These are phyloP conservation scores for Belgica antarctica DNA, from an alignment of 2,888 invertebrate genomes.

Conservation along the genomic window DNA sequence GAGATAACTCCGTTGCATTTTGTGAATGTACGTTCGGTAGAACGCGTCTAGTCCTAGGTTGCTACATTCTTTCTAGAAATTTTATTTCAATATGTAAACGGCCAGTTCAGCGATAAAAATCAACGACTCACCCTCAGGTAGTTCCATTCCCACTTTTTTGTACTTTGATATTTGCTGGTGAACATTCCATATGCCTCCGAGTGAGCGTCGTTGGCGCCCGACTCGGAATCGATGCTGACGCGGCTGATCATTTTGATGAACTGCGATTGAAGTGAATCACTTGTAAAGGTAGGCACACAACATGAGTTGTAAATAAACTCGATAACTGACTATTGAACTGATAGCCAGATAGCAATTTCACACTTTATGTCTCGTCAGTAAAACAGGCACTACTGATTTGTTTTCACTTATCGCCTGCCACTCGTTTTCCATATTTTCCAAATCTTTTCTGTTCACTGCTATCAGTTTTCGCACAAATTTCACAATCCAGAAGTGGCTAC, in stretches of 20 bases:
- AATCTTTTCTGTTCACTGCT: not conserved
- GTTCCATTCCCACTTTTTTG: constrained; percentile 54
- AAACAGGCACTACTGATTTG: too few species aligned
- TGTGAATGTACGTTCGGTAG: constrained; percentile 72
- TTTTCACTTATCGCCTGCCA: too few species aligned
- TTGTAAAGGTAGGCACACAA: too few species aligned
- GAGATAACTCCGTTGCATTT: constrained; percentile 74
- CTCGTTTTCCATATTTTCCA: not conserved
- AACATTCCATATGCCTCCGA: not conserved
- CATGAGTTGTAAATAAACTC: too few species aligned
- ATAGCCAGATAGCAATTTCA: too few species aligned
- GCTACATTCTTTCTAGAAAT: constrained; percentile 69
- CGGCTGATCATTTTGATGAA: not conserved
- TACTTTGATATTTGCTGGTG: constrained; percentile 13
- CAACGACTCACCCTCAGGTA: constrained; percentile 51
- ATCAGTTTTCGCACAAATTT: not conserved
- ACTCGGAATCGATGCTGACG: not conserved
- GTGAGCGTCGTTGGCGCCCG: not conserved
- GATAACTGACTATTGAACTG: too few species aligned
- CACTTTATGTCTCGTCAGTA: too few species aligned
- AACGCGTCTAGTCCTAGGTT: constrained; percentile 72
- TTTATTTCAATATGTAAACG: not conserved
- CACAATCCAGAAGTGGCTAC: not conserved
- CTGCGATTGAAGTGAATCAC: not conserved
- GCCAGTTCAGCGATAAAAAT: not conserved